Conservation (phyloP, 2,797 vertebrate species). For the Tragopan temminckii region DNA sequence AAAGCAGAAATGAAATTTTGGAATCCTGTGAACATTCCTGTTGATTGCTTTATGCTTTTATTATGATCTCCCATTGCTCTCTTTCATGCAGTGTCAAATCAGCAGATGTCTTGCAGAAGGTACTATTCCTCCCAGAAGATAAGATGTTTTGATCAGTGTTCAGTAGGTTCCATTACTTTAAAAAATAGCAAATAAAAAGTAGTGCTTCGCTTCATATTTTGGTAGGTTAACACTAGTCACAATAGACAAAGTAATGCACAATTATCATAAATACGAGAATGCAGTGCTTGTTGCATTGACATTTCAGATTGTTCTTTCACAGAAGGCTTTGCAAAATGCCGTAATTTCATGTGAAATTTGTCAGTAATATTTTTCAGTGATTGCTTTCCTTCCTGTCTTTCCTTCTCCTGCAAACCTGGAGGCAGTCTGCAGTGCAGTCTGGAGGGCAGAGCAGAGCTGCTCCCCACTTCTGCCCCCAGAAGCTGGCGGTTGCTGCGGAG, state of each 20-base stretch:
- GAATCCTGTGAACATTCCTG: background rate
- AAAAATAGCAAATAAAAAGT: background rate
- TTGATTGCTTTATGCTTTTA: background rate
- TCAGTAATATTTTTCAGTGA: background rate
- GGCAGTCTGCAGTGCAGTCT: background rate
- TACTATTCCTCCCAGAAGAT: background rate
- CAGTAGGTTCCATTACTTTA: background rate
- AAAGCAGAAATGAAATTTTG: background rate
- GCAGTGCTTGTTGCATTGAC: background rate
- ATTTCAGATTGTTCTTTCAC: background rate
- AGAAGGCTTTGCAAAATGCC: background rate
- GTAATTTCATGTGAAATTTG: background rate
- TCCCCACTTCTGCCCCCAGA: fast-evolving
- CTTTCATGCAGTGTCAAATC: background rate
- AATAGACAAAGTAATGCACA: background rate
- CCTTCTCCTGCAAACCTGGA: background rate
- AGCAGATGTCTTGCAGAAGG: slow-evolving; percentile 4
- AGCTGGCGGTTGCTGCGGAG: background rate
- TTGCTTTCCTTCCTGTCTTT: background rate
- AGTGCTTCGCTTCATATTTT: background rate
- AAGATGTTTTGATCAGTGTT: slow-evolving; percentile 11
- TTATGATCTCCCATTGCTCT: background rate
- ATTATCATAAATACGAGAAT: background rate
- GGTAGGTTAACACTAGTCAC: background rate
- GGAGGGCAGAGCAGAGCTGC: background rate